Base-by-base conservation (phyloP, 2,888 invertebrate species). In the Synergus laeviventris region DNA sequence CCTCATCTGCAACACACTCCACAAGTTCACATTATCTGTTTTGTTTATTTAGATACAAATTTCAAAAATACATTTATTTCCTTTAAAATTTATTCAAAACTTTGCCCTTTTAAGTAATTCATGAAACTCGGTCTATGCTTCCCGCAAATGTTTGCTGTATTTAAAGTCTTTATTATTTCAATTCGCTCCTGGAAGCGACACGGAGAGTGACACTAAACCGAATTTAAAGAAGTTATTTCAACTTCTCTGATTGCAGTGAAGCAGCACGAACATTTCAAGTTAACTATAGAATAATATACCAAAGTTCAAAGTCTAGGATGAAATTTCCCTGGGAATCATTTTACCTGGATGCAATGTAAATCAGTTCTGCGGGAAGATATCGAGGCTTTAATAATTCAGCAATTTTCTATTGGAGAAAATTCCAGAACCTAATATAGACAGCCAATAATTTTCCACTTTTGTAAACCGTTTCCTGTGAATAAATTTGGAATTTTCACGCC, bases 1-100 rank as follows among this genome's bases (percentile, higher is more conserved):
- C 79, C 66, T 87, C 87, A 76, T 83, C 88, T 88, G 82, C 42
- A 84, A 87, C 76, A 83, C 59, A 78, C 70, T 79, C 74, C 38
- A 80, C 45, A 61, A 74, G 74, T 76, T 79, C 74, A 79, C 78
- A 73, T 36, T 73, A 74, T 79, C 75, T 61, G 66, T 73, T 75
- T 70, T n/a, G n/a, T n/a, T 77, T 61, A 73, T 78, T 78, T 70
- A 75, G 62, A 77, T 8, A 36, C 18, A 70, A 31, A 24, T 31
- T 9, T 9, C 11, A 66, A 16, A 61, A n/a, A 36, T 14, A 49
- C n/a, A 24, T 16, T 16, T 11, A 31, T 75, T 76, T 74, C 21
- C 49, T 56, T 49, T 76, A 24, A 42, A 54, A 77, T 66, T 64
- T 60, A 66, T 73, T 76, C 36, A 73, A 76, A 78, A 74, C 61